Conservation (phyloP, 2,113 vertebrate genomes). For the Dasyprocta punctata region DNA sequence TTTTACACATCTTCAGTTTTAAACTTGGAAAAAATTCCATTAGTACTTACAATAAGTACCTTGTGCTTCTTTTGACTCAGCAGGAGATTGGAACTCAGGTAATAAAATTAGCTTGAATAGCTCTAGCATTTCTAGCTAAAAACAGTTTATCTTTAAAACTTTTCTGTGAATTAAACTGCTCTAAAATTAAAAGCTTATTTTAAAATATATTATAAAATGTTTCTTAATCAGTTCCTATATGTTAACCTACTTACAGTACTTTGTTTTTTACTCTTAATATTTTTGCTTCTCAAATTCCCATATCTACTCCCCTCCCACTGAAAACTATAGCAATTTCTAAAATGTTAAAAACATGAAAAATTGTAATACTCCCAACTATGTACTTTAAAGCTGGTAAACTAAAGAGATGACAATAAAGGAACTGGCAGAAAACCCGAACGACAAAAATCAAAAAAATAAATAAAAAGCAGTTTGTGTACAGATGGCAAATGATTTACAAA, state of each 20-base stretch:
- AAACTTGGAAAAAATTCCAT: constrained; percentile 40
- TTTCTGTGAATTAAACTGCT: constrained; percentile 39
- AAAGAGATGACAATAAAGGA: not conserved
- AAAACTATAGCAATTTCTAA: constrained; percentile 36
- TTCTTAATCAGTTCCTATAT: not conserved
- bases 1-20: constrained; percentile 38
- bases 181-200: constrained; percentile 47
- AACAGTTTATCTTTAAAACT: constrained; percentile 19
- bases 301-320: not conserved
- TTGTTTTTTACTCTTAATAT: constrained; percentile 7
- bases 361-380: not conserved
- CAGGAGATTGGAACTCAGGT: not conserved
- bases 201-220: constrained; percentile 1
- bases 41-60: constrained; percentile 21
- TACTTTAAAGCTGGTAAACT: constrained; percentile 41
- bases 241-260: not conserved
- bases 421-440: not conserved
- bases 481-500: not conserved
- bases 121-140: constrained; percentile 37
- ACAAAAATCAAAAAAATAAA: constrained; percentile 19
- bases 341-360: constrained; percentile 31
- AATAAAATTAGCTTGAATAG: constrained; percentile 39
- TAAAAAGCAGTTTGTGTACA: not conserved
- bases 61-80: constrained; percentile 8
- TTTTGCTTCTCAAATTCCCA: constrained; percentile 21